phyloP scores from a whole-genome alignment of 2,888 invertebrate species.

The Cheilosia scutellata region DNA sequence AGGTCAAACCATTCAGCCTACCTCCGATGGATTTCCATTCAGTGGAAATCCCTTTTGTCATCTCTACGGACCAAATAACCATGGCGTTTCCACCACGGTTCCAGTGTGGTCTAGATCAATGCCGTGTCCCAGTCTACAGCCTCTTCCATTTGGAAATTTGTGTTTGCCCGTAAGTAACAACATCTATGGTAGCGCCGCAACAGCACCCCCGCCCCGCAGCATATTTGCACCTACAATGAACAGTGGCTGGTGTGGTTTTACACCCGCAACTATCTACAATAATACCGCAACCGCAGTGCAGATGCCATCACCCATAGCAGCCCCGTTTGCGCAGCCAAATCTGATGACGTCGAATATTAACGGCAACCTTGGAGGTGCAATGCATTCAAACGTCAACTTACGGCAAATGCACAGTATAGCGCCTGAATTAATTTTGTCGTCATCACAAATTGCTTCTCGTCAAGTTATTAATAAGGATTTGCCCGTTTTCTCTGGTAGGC shows the following conservation, averaged over 20 bases:
- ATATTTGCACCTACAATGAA: no score
- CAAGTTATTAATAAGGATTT: conserved; percentile 51
- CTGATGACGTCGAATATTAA: background rate
- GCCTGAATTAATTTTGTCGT: conserved; percentile 7
- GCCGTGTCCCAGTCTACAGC: no score
- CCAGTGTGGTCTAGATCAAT: background rate
- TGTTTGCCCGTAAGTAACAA: no score
- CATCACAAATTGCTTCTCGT: conserved; percentile 41
- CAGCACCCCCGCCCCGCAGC: no score
- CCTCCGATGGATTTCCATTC: background rate
- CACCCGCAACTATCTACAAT: no score
- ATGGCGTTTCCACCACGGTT: background rate
- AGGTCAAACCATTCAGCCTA: background rate
- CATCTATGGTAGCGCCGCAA: no score
- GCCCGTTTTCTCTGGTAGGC: conserved; percentile 46
- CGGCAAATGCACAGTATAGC: background rate
- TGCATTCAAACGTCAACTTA: background rate
- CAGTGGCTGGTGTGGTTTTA: no score
- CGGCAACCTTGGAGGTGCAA: background rate
- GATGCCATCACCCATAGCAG: background rate
- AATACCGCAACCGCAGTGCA: no score
- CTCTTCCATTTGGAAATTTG: no score
- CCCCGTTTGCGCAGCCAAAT: background rate
- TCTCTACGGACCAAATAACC: background rate
- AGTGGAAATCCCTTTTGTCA: background rate